Base-by-base conservation (phyloP, 2,888 invertebrate species). In the Zaprionus obscuricornis region DNA sequence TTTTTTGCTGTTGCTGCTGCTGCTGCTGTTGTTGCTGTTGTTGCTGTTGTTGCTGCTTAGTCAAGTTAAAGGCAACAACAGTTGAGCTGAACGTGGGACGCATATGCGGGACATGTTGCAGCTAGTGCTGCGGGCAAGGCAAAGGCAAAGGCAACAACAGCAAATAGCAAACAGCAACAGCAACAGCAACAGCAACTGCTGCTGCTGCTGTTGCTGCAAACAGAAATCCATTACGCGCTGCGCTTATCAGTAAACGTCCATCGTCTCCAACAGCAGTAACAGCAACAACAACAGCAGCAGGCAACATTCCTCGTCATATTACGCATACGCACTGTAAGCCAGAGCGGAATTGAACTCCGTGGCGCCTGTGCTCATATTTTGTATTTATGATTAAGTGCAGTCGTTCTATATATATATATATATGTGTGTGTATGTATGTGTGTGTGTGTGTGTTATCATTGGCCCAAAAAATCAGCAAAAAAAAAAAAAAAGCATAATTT, bases 141-240 rank as follows among this genome's bases (percentile, higher is more conserved):
- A n/a, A 36, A 60, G 37, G 24, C 37, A 37, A 45, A 18, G 11
- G 45, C 31, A 33, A 43, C 33, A 65, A 59, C 43, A 59, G 37
- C 27, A 36, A 60, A 37, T 47, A 31, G 10, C 14, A 37, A 59
- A 13, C 45, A 49, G 54, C 47, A 46, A 45, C 70, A 58, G 5
- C 55, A 51, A 54, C 22, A 52, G 7, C 42, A 42, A 39, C 46
- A 57, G 37, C 59, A 24, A 57, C 31, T 37, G 33, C 59, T 50
- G 37, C 17, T 67, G 64, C 56, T 56, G 52, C 52, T 52, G 50
- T 24, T n/a, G n/a, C n/a, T n/a, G n/a, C n/a, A n/a, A 52, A 58
- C 52, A 52, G 59, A 75, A 72, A 76, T 76, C 66, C 84, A 78
- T 78, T 81, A 78, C 81, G 82, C 78, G 62, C 57, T 54, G 56